Percentiles rank a stretch among this genome's conserved stretches.
These are phyloP conservation scores for Uropsilus gracilis DNA, from an alignment of 2,113 vertebrate genomes.

Conservation along the genomic window DNA sequence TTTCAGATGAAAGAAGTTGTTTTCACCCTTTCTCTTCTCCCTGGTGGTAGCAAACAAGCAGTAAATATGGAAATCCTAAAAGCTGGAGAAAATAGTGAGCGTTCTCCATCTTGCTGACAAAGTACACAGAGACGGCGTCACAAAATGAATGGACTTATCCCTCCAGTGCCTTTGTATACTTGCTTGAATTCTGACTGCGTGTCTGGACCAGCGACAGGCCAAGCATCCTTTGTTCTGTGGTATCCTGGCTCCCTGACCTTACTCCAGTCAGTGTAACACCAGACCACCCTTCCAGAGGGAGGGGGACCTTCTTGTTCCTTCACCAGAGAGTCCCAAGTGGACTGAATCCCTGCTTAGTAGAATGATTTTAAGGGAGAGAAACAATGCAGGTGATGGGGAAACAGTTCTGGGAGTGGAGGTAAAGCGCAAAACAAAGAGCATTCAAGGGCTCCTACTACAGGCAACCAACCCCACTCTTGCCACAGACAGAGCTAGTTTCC, in stretches of 20 bases:
- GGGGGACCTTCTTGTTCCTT: not conserved
- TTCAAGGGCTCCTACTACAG: not conserved
- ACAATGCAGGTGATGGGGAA: not conserved
- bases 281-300: not conserved
- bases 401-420: accelerated
- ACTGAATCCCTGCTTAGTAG: not conserved
- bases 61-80: slow-evolving; percentile 87
- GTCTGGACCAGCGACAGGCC: not conserved
- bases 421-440: not conserved
- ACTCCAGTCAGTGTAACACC: not conserved
- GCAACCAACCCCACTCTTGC: not conserved
- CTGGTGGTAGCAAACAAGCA: slow-evolving; percentile 61
- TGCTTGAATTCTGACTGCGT: not conserved
- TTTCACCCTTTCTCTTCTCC: slow-evolving; percentile 41
- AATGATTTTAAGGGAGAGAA: not conserved
- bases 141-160: slow-evolving; percentile 71
- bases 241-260: not conserved
- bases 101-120: slow-evolving; percentile 57
- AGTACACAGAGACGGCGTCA: not conserved
- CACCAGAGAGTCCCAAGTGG: not conserved
- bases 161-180: not conserved
- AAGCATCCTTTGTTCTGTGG: slow-evolving; percentile 59
- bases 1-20: slow-evolving; percentile 70
- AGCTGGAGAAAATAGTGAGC: slow-evolving; percentile 64
- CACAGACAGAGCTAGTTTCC: not conserved